These are phyloP conservation scores for Cyphomyrmex costatus DNA, from an alignment of 1,140 invertebrate genomes.

Conservation along the genomic window DNA sequence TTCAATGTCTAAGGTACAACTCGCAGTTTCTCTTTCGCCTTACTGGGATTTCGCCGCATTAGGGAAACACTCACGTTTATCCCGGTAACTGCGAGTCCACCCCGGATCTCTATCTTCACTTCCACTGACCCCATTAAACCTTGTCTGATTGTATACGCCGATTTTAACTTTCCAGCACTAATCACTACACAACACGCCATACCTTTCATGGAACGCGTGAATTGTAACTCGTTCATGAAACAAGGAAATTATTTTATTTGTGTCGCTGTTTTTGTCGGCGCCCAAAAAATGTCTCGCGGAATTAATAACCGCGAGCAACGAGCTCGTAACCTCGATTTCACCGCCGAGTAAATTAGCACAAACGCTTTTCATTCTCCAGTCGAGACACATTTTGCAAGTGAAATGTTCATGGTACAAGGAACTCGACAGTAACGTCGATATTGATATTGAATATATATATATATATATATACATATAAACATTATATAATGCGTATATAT, in stretches of 20 bases:
- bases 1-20: conserved; percentile 18
- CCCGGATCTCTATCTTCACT: conserved; percentile 8
- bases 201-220: background rate
- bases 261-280: background rate
- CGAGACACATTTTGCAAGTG: background rate
- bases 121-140: conserved; percentile 37
- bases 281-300: conserved; percentile 25
- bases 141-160: background rate
- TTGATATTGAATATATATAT: conserved; percentile 3
- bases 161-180: background rate
- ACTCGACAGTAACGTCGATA: background rate
- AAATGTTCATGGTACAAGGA: background rate
- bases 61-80: conserved; percentile 6
- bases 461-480: no score
- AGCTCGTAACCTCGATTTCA: conserved; percentile 39
- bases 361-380: conserved; percentile 18
- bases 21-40: background rate
- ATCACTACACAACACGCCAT: background rate
- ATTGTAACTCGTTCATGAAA: background rate
- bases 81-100: background rate
- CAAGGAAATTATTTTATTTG: background rate
- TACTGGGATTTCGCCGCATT: conserved; percentile 5
- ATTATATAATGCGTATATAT: background rate
- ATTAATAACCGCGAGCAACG: conserved; percentile 38
- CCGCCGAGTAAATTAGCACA: conserved; percentile 30